Base-by-base conservation (phyloP, 92 coral and sea anemone genomes). In the Parazoanthus swiftii region DNA sequence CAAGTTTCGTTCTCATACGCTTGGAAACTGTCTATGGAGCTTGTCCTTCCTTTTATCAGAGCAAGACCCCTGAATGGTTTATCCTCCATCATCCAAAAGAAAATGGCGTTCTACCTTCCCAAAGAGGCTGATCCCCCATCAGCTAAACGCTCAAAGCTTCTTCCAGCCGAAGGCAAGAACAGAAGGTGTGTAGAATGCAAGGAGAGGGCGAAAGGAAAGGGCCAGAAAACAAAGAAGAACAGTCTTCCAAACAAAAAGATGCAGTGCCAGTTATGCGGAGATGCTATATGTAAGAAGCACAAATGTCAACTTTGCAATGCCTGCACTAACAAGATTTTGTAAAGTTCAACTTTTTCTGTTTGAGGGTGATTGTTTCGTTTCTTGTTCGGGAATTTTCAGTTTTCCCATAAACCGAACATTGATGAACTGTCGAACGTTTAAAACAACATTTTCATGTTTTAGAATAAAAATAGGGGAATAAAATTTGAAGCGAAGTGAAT, bases 1-100 rank as follows among this genome's bases (percentile, higher is more conserved):
- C 91, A 81, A 33, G 75, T 26, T 70, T 67, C 81, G n/a, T 88
- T 88, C 75, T 38, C 67, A 20, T 88, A 21, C 54, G 90, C 80
- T 35, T 87, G 74, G 74, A 70, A 87, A 23, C 48, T 77, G 51
- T 70, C 74, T 37, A 87, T 87, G 89, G 33, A 77, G 68, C 65
- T 87, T 46, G 89, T 87, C 73, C 84, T 76, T 21, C 85, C 89
- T 33, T 70, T 54, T 59, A 87, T 87, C 33, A 37, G 9, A 48
- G 84, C 35, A 38, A 46, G 89, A 77, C 76, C 74, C 15, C 76
- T 76, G 75, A 87, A 11, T 77, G 76, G 85, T 76, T 71, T 87
- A 4, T 50, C 89, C 44, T n/a, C 85, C 10, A 46, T 56, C 76
- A 56, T 87, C 36, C 82, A 87, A 56, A 77, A 13, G 65, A 87